These are phyloP conservation scores for Caenorhabditis wallacei DNA, from an alignment of 2,888 invertebrate genomes.

Conservation along the genomic window DNA sequence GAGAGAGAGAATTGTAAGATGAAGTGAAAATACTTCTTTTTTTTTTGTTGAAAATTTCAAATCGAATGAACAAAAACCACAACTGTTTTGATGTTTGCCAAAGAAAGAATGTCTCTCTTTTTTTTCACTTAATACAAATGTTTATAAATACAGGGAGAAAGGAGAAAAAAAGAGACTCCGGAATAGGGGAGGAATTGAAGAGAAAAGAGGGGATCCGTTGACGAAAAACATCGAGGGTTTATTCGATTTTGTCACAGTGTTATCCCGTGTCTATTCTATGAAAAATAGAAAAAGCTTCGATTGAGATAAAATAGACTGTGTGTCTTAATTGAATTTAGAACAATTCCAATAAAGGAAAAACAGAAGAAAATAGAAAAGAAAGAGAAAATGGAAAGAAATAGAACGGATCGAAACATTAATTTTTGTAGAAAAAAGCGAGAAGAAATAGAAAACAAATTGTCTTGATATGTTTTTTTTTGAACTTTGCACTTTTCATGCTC, in stretches of 20 bases:
- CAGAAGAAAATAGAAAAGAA: neutral
- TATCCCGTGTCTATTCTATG: slow-evolving; percentile 16
- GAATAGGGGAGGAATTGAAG: slow-evolving; percentile 17
- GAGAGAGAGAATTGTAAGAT: neutral
- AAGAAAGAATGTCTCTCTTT: slow-evolving; percentile 3
- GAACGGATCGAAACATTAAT: neutral
- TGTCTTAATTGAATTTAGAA: slow-evolving; percentile 45
- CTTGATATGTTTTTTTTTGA: too few species aligned
- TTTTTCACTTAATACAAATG: slow-evolving; percentile 32
- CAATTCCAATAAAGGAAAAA: slow-evolving; percentile 7
- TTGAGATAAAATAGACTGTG: slow-evolving; percentile 16
- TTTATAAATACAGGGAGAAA: slow-evolving; percentile 44
- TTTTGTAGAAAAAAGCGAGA: neutral
- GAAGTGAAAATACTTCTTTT: neutral
- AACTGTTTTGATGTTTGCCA: slow-evolving; percentile 50
- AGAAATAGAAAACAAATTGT: neutral
- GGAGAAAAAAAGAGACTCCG: slow-evolving; percentile 26
- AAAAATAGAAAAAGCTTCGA: slow-evolving; percentile 11
- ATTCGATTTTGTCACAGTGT: slow-evolving; percentile 42
- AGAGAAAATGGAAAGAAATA: slow-evolving; percentile 1
- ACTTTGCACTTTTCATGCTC: too few species aligned
- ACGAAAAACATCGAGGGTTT: slow-evolving; percentile 44
- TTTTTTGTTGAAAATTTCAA: slow-evolving; percentile 12
- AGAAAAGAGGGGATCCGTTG: slow-evolving; percentile 7
- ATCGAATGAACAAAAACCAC: slow-evolving; percentile 45